Base-by-base conservation (phyloP, 2,797 vertebrate species). In the Apogon talboti region DNA sequence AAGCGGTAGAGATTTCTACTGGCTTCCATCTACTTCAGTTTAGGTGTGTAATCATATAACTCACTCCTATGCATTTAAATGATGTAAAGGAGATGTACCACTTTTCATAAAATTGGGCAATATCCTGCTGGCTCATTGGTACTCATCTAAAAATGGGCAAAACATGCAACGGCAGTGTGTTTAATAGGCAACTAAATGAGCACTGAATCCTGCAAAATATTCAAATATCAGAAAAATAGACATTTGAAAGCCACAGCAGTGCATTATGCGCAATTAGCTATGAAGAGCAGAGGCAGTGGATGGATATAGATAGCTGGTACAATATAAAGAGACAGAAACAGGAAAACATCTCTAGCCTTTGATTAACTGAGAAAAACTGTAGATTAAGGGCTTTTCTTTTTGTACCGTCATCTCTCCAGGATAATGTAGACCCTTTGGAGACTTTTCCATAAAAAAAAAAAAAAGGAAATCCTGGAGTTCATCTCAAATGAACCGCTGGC, bases 401-500 rank as follows among this genome's bases (percentile, higher is more conserved):
- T 65, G 56, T 74, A 63, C 71, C 57, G 65, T 62, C 77, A 66
- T 81, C 65, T 88, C 82, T 83, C 63, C 66, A 78, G 73, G 82
- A 90, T 82, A 79, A 88, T 71, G 52, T 15, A 3, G 35, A 81
- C 53, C 63, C 81, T 88, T 87, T 79, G 66, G 81, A 90, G 76
- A 89, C 58, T 65, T 66, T 40, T 44, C 15, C 58, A 48, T 61
- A 21, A 41, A 50, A 19, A 76, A 59, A 21, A 41, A 50, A 19
- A 76, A 59, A 58, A 70, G 47, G 43, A 83, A 82, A 86, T 85
- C 74, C 76, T 76, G 56, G 71, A 86, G 81, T 86, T 92, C 71
- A 85, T 88, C 83, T 81, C 51, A 87, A 84, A 87, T 86, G 85
- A 92, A 90, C 74, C 69, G 71, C 83, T 85, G 86, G 78, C 84